These are phyloP conservation scores for Diglossa cyanea DNA, from an alignment of 2,797 vertebrate species.

Conservation along the genomic window DNA sequence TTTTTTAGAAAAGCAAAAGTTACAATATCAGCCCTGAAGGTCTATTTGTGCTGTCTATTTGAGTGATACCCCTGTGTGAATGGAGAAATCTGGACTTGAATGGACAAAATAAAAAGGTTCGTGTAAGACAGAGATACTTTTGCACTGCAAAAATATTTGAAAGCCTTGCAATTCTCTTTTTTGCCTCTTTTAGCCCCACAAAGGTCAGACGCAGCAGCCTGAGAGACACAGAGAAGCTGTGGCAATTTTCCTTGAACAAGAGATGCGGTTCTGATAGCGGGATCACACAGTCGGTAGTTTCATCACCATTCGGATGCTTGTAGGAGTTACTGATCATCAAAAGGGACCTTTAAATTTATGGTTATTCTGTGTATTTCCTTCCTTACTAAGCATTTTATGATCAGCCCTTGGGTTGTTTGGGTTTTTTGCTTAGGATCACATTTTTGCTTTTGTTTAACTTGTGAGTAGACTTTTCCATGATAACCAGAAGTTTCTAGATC, in stretches of 20 bases:
- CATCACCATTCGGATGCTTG: not conserved
- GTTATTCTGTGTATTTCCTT: not conserved
- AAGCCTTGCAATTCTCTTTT: not conserved
- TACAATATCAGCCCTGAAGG: not conserved
- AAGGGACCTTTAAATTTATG: slow-evolving; percentile 16
- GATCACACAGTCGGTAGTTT: not conserved
- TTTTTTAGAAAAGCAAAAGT: not conserved
- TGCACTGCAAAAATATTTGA: not conserved
- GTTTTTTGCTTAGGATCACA: not conserved
- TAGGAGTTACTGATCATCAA: slow-evolving; percentile 19
- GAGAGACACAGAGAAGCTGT: not conserved
- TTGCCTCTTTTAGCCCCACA: not conserved
- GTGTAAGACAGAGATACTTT: fast-evolving
- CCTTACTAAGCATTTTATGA: not conserved
- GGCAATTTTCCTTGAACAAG: not conserved
- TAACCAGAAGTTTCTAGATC: not conserved
- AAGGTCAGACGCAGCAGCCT: not conserved
- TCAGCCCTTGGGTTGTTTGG: not conserved
- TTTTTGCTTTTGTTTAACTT: not conserved
- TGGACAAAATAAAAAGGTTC: not conserved
- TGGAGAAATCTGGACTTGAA: not conserved
- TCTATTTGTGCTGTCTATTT: not conserved
- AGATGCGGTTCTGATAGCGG: slow-evolving; percentile 8
- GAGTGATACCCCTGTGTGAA: not conserved
- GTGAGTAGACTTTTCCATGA: not conserved